Base-by-base conservation (phyloP, 2,888 invertebrate genomes). In the Ochropleura plecta region DNA sequence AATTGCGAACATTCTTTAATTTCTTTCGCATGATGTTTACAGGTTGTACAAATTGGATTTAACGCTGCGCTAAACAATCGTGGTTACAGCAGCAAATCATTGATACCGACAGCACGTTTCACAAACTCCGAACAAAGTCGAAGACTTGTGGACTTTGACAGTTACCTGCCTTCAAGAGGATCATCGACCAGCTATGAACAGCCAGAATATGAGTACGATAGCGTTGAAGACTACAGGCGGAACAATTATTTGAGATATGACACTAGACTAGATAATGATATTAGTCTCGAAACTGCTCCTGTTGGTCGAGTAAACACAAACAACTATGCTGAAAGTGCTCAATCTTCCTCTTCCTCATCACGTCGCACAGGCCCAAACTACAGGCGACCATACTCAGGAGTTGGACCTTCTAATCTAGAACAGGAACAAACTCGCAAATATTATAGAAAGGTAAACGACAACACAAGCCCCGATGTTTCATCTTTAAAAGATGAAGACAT, bases 1-100 rank as follows among this genome's bases (percentile, higher is more conserved):
- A 60, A 67, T 60, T 62, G 53, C n/a, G 10, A 12, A 69, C 57
- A 51, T 9, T 16, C 60, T 73, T 64, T 76, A 68, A 82, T 82
- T 84, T 84, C 10, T 51, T 68, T 46, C 51, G 48, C 40, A 68
- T 84, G 81, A 59, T 18, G 60, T 76, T 82, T 67, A 64, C 85
- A 82, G 82, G n/a, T 81, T 68, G 68, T 82, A 68, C 85, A 82
- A 82, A 84, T 82, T 81, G 82, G 60, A 84, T 81, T 81, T 70
- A 70, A 63, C 51, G 40, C 57, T 8, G 82, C 77, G 6, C 67
- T 76, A 30, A 68, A 81, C 51, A 63, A 64, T 48, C 65, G 42
- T 10, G 66, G 20, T 53, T 30, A 71, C 48, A 57, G 18, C 44
- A 30, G 53, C 42, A 84, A 53, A 14, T 14, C 18, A 40, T 20